These are phyloP conservation scores for Knipowitschia caucasica DNA, from an alignment of 2,797 vertebrate species.

Conservation along the genomic window DNA sequence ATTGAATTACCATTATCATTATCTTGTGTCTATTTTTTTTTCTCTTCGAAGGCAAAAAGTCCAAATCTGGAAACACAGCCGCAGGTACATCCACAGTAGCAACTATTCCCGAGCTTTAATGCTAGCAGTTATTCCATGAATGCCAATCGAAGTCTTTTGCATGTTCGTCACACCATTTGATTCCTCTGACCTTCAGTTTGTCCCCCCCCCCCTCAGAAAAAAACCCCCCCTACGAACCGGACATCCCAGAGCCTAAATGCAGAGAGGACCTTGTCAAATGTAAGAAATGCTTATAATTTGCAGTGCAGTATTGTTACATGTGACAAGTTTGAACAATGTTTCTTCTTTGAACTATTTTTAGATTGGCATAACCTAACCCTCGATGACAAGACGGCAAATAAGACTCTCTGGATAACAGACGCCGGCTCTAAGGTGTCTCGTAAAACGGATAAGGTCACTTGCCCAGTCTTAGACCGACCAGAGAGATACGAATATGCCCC, in stretches of 20 bases:
- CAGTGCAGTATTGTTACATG: not conserved
- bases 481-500: slow-evolving; percentile 67
- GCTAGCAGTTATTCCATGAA: not conserved
- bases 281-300: slow-evolving; percentile 32
- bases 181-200: not conserved
- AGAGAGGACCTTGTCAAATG: slow-evolving; percentile 67
- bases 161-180: not conserved
- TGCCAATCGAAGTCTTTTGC: slow-evolving; percentile 6
- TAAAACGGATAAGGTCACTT: slow-evolving; percentile 54
- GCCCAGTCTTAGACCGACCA: slow-evolving; percentile 67
- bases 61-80: slow-evolving; percentile 29
- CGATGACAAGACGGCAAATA: slow-evolving; percentile 72
- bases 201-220: slow-evolving; percentile 42
- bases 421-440: slow-evolving; percentile 58
- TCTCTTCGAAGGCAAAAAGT: slow-evolving; percentile 37
- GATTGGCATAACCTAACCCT: slow-evolving; percentile 61
- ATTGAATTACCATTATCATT: no score
- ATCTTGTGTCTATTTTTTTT: not conserved
- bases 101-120: not conserved
- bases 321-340: not conserved
- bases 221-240: slow-evolving; percentile 52
- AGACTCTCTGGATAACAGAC: slow-evolving; percentile 65
- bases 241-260: slow-evolving; percentile 62
- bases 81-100: slow-evolving; percentile 34
- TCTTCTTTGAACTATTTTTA: slow-evolving; percentile 11